phyloP scores from a whole-genome alignment of 2,888 invertebrate genomes.

The Hypercompe scribonia region DNA sequence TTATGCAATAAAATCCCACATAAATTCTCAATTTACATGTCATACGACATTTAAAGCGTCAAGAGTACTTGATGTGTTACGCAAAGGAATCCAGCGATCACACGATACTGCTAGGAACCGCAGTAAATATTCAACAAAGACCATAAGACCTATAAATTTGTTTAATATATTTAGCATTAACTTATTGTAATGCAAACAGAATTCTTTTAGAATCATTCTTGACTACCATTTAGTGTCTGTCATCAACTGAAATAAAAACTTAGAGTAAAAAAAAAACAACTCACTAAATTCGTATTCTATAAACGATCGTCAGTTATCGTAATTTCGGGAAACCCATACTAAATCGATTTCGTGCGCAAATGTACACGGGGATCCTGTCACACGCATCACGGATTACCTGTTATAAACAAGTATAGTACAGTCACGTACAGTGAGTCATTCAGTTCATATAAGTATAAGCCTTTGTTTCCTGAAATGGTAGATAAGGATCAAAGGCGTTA shows the following conservation, averaged over 20 bases:
- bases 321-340: conserved; percentile 65
- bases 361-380: conserved; percentile 68
- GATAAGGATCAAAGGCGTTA: conserved; percentile 39
- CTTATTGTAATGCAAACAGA: conserved; percentile 35
- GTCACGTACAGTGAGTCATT: conserved; percentile 71
- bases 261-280: conserved; percentile 20
- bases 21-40: background rate
- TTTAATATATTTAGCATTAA: conserved; percentile 30
- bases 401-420: conserved; percentile 68
- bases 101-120: conserved; percentile 33
- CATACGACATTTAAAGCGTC: background rate
- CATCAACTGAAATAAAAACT: conserved; percentile 28
- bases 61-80: conserved; percentile 12
- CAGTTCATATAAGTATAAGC: conserved; percentile 37
- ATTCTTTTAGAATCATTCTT: conserved; percentile 18
- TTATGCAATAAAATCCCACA: background rate
- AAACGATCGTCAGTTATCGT: conserved; percentile 52
- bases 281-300: conserved; percentile 63
- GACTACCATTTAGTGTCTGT: conserved; percentile 22
- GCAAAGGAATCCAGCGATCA: conserved; percentile 18
- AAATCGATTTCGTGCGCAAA: conserved; percentile 68
- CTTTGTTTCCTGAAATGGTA: conserved; percentile 45
- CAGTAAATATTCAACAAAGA: conserved; percentile 37
- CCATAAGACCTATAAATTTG: conserved; percentile 24
- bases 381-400: conserved; percentile 65